These are phyloP conservation scores for Phoeniculus purpureus DNA, from an alignment of 2,797 vertebrate genomes.

Conservation along the genomic window DNA sequence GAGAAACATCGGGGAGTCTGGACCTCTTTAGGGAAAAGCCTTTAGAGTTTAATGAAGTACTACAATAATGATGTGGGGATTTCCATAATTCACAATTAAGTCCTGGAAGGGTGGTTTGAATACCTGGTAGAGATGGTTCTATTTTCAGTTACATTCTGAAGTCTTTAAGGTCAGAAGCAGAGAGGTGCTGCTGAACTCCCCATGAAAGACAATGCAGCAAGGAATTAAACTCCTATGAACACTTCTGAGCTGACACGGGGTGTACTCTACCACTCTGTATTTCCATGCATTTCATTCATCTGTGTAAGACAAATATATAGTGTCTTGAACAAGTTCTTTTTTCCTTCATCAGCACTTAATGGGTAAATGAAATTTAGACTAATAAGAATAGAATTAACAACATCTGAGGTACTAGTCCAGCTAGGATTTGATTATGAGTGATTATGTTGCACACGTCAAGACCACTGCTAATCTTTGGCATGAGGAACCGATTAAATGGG, in stretches of 20 bases:
- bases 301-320: background rate
- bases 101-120: background rate
- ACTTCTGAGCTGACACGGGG: background rate
- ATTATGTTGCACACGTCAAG: conserved; percentile 68
- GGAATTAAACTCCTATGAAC: background rate
- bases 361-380: conserved; percentile 18
- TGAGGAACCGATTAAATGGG: conserved; percentile 77
- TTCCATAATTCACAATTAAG: background rate
- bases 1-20: background rate
- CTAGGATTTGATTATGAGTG: conserved; percentile 59
- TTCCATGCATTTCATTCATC: background rate
- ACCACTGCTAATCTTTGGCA: conserved; percentile 75
- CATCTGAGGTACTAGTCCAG: conserved; percentile 13
- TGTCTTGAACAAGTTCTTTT: background rate
- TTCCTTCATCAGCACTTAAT: background rate
- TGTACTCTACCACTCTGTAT: background rate
- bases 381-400: conserved; percentile 23
- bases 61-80: background rate
- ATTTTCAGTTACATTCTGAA: background rate
- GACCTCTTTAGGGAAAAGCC: background rate
- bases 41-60: background rate
- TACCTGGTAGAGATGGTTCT: background rate
- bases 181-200: background rate
- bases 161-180: background rate
- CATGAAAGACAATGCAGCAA: background rate